A percentile compares a stretch with the other conserved stretches of the same genome.
These are phyloP conservation scores for Caradrina clavipalpis DNA, from an alignment of 2,888 invertebrate species.

Conservation along the genomic window DNA sequence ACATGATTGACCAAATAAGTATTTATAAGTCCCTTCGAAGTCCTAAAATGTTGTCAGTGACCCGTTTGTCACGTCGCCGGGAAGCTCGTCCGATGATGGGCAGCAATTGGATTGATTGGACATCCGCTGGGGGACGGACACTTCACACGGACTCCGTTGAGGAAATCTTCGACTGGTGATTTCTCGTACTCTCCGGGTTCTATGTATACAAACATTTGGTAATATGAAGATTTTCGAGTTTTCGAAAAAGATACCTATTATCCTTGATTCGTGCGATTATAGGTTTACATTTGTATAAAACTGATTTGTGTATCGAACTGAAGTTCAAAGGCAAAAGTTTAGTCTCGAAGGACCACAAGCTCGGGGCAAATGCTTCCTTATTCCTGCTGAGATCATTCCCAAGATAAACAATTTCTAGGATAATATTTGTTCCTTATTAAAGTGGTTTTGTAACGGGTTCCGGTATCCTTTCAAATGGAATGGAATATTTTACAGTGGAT, in stretches of 20 bases:
- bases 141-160: constrained; percentile 52
- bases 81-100: constrained; percentile 66
- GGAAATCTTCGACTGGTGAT: constrained; percentile 56
- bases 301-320: constrained; percentile 15
- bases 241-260: too few species aligned
- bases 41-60: constrained; percentile 57
- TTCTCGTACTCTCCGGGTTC: constrained; percentile 32
- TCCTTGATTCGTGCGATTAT: too few species aligned
- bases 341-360: constrained; percentile 15
- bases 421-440: constrained; percentile 16
- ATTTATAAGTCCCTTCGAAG: constrained; percentile 36
- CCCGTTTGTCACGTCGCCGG: constrained; percentile 61
- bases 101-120: constrained; percentile 75
- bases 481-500: background rate
- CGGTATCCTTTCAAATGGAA: background rate
- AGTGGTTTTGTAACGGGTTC: background rate
- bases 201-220: background rate
- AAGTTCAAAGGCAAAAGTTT: background rate
- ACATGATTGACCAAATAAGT: background rate
- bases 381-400: background rate
- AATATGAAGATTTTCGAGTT: too few species aligned
- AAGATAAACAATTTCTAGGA: background rate
- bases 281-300: background rate
- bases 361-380: constrained; percentile 4
- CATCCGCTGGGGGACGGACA: constrained; percentile 68